Evolutionary conservation across 2,888 invertebrate species (phyloP).

Genomic region (Lasiommata megera): DNA sequence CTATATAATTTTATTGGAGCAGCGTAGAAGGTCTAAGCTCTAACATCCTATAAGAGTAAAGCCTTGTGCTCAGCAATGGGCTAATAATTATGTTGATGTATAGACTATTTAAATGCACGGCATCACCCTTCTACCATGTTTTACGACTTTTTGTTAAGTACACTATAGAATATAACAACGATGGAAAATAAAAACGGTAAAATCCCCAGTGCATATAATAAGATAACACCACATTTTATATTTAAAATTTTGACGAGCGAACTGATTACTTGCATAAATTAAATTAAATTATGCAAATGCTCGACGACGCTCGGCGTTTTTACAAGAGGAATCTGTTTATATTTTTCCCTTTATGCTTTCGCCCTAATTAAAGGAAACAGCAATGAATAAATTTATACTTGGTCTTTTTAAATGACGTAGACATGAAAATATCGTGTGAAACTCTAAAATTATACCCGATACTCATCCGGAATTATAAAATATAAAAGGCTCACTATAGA

Average conservation of each 20-base stretch:
- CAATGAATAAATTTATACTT: constrained; percentile 6
- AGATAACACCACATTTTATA: neutral
- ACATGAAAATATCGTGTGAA: too few relatives aligned
- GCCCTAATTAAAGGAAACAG: neutral
- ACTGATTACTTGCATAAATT: constrained; percentile 7
- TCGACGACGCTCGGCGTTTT: neutral
- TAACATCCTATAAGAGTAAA: too few relatives aligned
- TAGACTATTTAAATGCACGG: too few relatives aligned
- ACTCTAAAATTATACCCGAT: too few relatives aligned
- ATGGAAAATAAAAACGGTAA: neutral
- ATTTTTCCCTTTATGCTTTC: constrained; percentile 2
- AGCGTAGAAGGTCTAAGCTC: too few relatives aligned
- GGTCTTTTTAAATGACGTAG: neutral
- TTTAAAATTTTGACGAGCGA: neutral
- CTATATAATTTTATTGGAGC: too few relatives aligned
- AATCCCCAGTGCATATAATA: neutral
- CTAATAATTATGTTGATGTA: too few relatives aligned
- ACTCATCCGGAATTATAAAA: too few relatives aligned
- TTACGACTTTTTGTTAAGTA: neutral
- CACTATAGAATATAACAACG: neutral
- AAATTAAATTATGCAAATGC: constrained; percentile 3
- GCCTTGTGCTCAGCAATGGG: too few relatives aligned
- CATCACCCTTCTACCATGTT: too few relatives aligned
- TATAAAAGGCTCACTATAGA: too few relatives aligned
- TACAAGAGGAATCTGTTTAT: constrained; percentile 1